Base-by-base conservation (phyloP, 2,113 vertebrate genomes). In the Grus americana region DNA sequence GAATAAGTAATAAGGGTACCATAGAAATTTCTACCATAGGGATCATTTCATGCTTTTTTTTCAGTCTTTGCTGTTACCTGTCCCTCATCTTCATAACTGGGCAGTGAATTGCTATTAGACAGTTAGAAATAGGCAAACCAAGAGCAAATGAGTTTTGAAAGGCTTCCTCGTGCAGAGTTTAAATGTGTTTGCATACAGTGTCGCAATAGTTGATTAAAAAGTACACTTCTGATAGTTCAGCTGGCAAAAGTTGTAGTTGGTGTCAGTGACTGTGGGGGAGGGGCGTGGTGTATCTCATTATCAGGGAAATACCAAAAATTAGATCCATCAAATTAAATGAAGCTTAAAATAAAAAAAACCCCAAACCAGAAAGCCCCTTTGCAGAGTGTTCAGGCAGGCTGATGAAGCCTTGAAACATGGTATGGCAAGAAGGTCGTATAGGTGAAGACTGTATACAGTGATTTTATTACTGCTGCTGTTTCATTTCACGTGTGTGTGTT, bases 1-100 rank as follows among this genome's bases (percentile, higher is more conserved):
- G 97, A 97, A 96, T 98, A 97, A 98, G 95, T 98, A 95, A 97
- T 98, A 93, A 98, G 96, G 98, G 97, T 97, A 92, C 96, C 93
- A 95, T 96, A 98, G 96, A 97, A 92, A 98, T 99, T 99, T 99
- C 99, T 98, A 93, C 99, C 99, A 98, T 98, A 98, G 99, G 99
- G 99, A 99, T 99, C 99, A 99, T 98, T 97, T 96, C 90, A 97
- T 97, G 79, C 91, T 82, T 94, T 88, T 96, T 96, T 88, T 96
- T 68, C 95, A 95, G 90, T 98, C 96, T 98, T 97, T 98, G 97
- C 97, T 98, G 96, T 98, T 97, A 74, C 76, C 96, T 97, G 98
- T 98, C 98, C 97, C 98, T 98, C 98, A 97, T 98, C 96, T 97
- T 98, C 97, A 96, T 98, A 98, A 98, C 86, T 93, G 95, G 76